Evolutionary conservation across 35 echinoderm and acorn worm species (phyloP).

Genomic region (Strongylocentrotus purpuratus): DNA sequence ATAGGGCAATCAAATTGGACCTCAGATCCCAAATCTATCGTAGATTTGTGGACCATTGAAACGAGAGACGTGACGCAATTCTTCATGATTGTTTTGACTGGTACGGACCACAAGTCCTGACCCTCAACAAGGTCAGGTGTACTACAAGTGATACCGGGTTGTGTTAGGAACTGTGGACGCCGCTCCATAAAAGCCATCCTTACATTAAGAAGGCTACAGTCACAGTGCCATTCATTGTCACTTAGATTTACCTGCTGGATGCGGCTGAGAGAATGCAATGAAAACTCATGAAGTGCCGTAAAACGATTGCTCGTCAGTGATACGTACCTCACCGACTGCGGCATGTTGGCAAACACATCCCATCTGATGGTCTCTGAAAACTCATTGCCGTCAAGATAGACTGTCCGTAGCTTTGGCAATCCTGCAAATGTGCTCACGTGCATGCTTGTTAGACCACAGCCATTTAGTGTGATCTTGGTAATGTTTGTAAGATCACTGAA

Average conservation of each 20-base stretch:
- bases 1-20: conserved; percentile 53
- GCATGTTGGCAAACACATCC: conserved; percentile 47
- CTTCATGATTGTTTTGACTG: conserved; percentile 45
- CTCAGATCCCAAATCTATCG: conserved; percentile 35
- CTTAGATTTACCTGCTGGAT: conserved; percentile 50
- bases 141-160: conserved; percentile 51
- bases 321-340: conserved; percentile 34
- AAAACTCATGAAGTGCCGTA: conserved; percentile 53
- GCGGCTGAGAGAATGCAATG: conserved; percentile 36
- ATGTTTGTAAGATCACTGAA: conserved; percentile 54
- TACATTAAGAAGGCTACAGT: conserved; percentile 60
- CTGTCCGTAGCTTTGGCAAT: conserved; percentile 33
- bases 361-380: conserved; percentile 48
- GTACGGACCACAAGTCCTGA: conserved; percentile 58
- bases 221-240: conserved; percentile 64
- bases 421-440: conserved; percentile 51
- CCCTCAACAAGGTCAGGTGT: conserved; percentile 45
- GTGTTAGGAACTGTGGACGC: conserved; percentile 35
- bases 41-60: background rate
- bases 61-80: conserved; percentile 53
- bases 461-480: conserved; percentile 43
- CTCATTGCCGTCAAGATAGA: conserved; percentile 52
- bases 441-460: conserved; percentile 51
- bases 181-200: conserved; percentile 41
- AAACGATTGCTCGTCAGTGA: conserved; percentile 54